Evolutionary conservation across 2,888 invertebrate genomes (phyloP).

Genomic region (Leucania comma): DNA sequence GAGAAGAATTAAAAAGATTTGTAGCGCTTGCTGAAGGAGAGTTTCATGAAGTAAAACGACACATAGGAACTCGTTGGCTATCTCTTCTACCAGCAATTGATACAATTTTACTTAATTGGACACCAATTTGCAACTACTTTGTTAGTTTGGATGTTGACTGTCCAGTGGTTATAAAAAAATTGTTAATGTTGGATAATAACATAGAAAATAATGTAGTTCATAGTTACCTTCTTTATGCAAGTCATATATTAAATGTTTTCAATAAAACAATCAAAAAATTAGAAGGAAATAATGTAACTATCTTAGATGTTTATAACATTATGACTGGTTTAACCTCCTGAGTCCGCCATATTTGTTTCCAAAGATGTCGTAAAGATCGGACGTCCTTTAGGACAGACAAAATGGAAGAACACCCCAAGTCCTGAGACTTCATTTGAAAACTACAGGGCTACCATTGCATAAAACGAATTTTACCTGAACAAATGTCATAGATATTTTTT

Average conservation of each 20-base stretch:
- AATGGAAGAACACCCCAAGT: no score
- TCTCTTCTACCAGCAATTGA: not conserved
- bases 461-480: no score
- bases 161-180: not conserved
- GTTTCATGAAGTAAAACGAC: not conserved
- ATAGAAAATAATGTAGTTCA: not conserved
- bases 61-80: not conserved
- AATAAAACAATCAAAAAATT: not conserved
- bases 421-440: no score
- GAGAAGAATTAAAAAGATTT: not conserved
- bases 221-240: not conserved
- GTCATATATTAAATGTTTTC: not conserved
- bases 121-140: not conserved
- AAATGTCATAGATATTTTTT: no score
- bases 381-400: no score
- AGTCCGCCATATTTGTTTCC: no score
- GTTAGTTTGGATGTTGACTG: not conserved
- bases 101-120: not conserved
- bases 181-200: not conserved
- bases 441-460: no score
- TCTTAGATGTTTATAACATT: constrained; percentile 1
- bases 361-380: no score
- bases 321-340: constrained; percentile 9
- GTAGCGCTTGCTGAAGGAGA: not conserved
- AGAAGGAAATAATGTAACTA: not conserved